Evolutionary conservation across 2,113 vertebrate species (phyloP).

Genomic region (Gymnobelideus leadbeateri): DNA sequence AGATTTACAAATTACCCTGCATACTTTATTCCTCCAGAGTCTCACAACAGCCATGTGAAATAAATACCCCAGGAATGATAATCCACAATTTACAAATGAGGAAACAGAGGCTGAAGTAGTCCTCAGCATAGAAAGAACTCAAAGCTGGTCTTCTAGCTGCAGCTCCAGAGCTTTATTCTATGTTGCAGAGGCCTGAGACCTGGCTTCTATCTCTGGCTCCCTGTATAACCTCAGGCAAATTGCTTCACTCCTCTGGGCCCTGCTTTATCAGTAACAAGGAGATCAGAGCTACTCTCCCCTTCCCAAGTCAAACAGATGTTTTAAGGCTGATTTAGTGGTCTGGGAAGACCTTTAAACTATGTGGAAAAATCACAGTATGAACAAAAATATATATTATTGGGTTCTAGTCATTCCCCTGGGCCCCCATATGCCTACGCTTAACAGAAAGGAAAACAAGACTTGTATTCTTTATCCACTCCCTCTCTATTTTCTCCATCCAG

Average conservation of each 20-base stretch:
- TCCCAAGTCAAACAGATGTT: background rate
- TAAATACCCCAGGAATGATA: background rate
- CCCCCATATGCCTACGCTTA: background rate
- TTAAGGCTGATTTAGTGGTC: background rate
- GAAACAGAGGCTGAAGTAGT: background rate
- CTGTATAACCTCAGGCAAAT: background rate
- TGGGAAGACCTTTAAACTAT: background rate
- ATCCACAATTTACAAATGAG: background rate
- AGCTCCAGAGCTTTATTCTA: background rate
- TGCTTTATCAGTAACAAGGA: background rate
- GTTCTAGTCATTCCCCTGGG: background rate
- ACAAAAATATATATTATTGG: background rate
- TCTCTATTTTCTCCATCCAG: background rate
- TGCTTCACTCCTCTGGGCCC: background rate
- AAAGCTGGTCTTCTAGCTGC: background rate
- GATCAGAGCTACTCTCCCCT: background rate
- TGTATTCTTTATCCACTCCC: background rate
- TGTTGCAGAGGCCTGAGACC: constrained; percentile 12
- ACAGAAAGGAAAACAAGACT: background rate
- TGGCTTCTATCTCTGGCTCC: constrained; percentile 34
- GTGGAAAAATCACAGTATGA: background rate
- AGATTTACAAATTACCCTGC: background rate
- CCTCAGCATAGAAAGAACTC: background rate
- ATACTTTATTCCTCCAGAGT: background rate
- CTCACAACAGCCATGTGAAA: background rate